These are phyloP conservation scores for Notolepis coatsorum DNA, from an alignment of 2,797 vertebrate species.

Conservation along the genomic window DNA sequence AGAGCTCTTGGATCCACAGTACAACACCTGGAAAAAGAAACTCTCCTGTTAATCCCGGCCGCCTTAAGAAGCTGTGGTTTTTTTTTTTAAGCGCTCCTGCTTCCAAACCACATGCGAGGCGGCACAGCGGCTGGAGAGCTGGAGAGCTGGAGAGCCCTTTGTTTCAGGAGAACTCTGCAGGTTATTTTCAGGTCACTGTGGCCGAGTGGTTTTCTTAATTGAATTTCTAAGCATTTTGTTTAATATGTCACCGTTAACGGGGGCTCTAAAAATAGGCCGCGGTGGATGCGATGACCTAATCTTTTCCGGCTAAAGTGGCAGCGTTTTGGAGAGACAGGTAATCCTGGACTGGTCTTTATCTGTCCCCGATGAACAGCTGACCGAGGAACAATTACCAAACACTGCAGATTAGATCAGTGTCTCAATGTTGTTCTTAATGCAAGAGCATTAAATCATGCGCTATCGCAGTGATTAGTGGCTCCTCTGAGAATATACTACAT, in stretches of 20 bases:
- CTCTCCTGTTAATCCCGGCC: conserved; percentile 80
- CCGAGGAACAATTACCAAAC: conserved; percentile 63
- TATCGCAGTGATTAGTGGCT: conserved; percentile 34
- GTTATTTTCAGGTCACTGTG: conserved; percentile 82
- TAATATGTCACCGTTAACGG: conserved; percentile 80
- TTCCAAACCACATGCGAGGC: conserved; percentile 77
- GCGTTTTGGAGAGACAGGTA: conserved; percentile 61
- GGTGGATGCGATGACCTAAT: conserved; percentile 77
- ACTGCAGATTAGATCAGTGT: conserved; percentile 60
- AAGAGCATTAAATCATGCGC: conserved; percentile 49
- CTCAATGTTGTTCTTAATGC: conserved; percentile 62
- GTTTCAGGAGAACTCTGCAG: conserved; percentile 73
- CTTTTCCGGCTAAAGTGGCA: conserved; percentile 69
- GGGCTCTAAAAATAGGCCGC: conserved; percentile 76
- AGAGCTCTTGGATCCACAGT: conserved; percentile 87
- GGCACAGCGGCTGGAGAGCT: conserved; percentile 52
- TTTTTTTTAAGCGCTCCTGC: conserved; percentile 72
- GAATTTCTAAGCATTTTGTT: conserved; percentile 81
- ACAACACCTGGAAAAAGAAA: conserved; percentile 88
- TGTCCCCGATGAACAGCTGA: conserved; percentile 59
- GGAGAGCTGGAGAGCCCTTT: conserved; percentile 51
- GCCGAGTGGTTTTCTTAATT: conserved; percentile 81
- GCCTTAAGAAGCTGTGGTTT: conserved; percentile 74
- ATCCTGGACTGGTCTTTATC: conserved; percentile 67
- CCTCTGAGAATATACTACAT: conserved; percentile 23